Conservation (phyloP, 2,797 vertebrate genomes). For the Novumbra hubbsi region DNA sequence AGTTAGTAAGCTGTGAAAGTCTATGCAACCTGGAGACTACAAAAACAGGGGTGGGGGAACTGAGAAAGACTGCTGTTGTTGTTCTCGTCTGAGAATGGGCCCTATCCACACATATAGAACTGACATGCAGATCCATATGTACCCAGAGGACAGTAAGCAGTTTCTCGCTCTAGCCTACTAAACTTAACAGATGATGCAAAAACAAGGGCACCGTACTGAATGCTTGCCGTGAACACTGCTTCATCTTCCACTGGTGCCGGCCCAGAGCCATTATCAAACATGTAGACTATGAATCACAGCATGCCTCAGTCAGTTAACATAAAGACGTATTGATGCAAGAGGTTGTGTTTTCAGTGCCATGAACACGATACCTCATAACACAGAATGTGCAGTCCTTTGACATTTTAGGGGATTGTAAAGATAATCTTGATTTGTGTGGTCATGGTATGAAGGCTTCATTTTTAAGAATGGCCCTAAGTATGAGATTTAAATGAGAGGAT, state of each 20-base stretch:
- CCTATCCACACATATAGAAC: conserved; percentile 38
- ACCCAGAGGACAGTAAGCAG: conserved; percentile 6
- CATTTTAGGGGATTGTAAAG: neutral
- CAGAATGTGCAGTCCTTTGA: neutral
- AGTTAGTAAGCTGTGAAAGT: conserved; percentile 63
- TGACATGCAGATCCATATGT: conserved; percentile 35
- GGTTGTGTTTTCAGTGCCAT: too few species aligned
- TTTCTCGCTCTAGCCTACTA: conserved; percentile 15
- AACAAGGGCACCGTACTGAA: conserved; percentile 17
- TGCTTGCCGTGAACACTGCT: neutral
- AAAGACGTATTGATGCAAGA: neutral
- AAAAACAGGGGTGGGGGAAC: conserved; percentile 22
- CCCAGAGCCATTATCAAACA: conserved; percentile 13
- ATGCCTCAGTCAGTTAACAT: neutral
- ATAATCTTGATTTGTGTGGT: neutral
- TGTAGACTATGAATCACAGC: conserved; percentile 8
- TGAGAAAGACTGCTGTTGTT: conserved; percentile 36
- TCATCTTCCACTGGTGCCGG: conserved; percentile 16
- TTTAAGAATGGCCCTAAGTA: neutral
- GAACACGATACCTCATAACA: neutral
- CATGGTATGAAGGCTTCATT: neutral
- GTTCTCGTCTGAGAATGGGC: conserved; percentile 45
- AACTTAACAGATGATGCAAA: conserved; percentile 15
- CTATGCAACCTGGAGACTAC: conserved; percentile 44
- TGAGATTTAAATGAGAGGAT: conserved; percentile 6